These are phyloP conservation scores for Phallusia fumigata DNA, from an alignment of 23 tunicate species.

Conservation along the genomic window DNA sequence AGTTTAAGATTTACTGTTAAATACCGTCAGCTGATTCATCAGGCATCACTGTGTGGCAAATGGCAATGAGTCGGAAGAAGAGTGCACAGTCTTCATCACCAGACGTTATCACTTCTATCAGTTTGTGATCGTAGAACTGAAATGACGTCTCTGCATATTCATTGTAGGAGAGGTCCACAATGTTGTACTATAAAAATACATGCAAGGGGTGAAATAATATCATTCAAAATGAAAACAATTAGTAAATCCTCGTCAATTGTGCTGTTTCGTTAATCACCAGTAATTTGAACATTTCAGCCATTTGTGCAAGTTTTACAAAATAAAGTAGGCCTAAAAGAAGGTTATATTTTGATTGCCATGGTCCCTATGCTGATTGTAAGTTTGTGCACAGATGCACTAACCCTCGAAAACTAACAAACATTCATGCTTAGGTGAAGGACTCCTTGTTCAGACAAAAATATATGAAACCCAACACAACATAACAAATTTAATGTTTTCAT, in stretches of 20 bases:
- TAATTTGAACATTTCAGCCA: background rate
- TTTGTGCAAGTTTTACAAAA: too few relatives aligned
- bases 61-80: conserved; percentile 82
- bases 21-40: conserved; percentile 72
- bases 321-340: too few relatives aligned
- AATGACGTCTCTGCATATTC: conserved; percentile 53
- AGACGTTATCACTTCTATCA: conserved; percentile 39
- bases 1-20: too few relatives aligned
- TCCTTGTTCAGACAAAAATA: too few relatives aligned
- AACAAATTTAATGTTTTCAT: too few relatives aligned
- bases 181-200: background rate
- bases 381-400: too few relatives aligned
- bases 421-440: too few relatives aligned
- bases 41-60: conserved; percentile 99
- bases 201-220: background rate
- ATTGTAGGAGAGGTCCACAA: conserved; percentile 75
- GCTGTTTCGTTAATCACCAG: background rate
- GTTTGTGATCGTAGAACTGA: conserved; percentile 54
- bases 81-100: conserved; percentile 39
- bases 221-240: too few relatives aligned
- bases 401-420: too few relatives aligned
- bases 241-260: background rate
- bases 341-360: too few relatives aligned
- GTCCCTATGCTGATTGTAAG: too few relatives aligned
- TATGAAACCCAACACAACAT: too few relatives aligned